Base-by-base conservation (phyloP, 2,888 invertebrate species). In the Thera britannica region DNA sequence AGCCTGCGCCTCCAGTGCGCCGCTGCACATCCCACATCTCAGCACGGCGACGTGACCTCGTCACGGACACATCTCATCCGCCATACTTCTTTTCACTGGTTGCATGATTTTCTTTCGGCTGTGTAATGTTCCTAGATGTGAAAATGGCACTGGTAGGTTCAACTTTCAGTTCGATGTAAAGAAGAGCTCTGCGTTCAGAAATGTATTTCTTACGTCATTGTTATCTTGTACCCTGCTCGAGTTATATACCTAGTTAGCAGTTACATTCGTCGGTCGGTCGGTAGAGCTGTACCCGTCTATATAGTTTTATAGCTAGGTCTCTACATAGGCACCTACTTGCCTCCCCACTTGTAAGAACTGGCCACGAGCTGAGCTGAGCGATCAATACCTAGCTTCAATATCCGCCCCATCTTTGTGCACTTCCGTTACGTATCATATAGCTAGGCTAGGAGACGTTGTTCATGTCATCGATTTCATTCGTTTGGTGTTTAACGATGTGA, bases 1-100 rank as follows among this genome's bases (percentile, higher is more conserved):
- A 79, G 79, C 79, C 79, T 79, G 82, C 73, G 80, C 73, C 76
- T 78, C 77, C 74, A 34, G 2, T 34, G 51, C 52, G 72, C 73
- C 76, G 72, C 76, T 9, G 1, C 44, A 46, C 74, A 72, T 74
- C 76, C 57, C 9, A 8, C 54, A 72, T 71, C 68, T 77, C 71
- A 70, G 65, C 77, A 46, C 9, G 9, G 55, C 75, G 76, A 74
- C 73, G 64, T 64, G 68, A 75, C 77, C 78, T 74, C 70, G 63
- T 64, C 77, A 67, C 73, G 62, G 64, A 61, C 68, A 64, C 68
- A 68, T 70, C 70, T 74, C 75, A 70, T 77, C 77, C 72, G 72
- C 75, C 69, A 71, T 72, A 70, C 74, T 75, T 68, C 60, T 66
- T 67, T 70, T 71, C 71, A 70, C 69, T 72, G 71, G 67, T 71